These are phyloP conservation scores for Kryptopterus vitreolus DNA, from an alignment of 2,797 vertebrate species.

Conservation along the genomic window DNA sequence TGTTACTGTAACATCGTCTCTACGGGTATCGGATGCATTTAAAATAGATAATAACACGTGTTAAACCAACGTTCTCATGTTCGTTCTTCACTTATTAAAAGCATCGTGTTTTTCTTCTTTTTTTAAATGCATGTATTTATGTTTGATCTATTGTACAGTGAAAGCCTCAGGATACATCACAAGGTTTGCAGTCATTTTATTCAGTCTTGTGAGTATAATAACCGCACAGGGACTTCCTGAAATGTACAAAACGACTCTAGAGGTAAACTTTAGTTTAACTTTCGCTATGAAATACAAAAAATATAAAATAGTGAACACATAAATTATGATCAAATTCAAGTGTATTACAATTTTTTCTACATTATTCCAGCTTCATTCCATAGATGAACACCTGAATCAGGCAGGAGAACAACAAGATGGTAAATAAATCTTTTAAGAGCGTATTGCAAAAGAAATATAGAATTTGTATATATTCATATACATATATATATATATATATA, in stretches of 20 bases:
- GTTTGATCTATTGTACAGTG: background rate
- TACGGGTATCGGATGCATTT: background rate
- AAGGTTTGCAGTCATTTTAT: background rate
- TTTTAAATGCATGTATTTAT: background rate
- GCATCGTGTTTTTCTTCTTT: too few relatives aligned
- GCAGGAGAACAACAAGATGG: background rate
- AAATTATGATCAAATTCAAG: too few relatives aligned
- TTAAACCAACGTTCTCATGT: background rate
- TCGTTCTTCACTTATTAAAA: background rate
- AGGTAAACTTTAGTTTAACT: background rate
- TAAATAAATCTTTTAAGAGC: conserved; percentile 4
- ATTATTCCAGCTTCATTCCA: background rate
- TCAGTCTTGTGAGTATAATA: background rate
- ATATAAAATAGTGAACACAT: too few relatives aligned
- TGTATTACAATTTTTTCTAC: too few relatives aligned
- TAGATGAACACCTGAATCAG: background rate
- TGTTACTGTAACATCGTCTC: background rate
- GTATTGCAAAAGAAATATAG: background rate
- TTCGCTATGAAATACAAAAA: too few relatives aligned
- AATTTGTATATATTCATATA: too few relatives aligned
- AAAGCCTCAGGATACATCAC: background rate
- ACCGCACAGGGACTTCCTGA: background rate
- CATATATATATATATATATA: too few relatives aligned
- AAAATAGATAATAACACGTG: background rate
- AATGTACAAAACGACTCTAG: background rate